These are phyloP conservation scores for Tanypteryx hageni DNA, from an alignment of 2,888 invertebrate genomes.

Conservation along the genomic window DNA sequence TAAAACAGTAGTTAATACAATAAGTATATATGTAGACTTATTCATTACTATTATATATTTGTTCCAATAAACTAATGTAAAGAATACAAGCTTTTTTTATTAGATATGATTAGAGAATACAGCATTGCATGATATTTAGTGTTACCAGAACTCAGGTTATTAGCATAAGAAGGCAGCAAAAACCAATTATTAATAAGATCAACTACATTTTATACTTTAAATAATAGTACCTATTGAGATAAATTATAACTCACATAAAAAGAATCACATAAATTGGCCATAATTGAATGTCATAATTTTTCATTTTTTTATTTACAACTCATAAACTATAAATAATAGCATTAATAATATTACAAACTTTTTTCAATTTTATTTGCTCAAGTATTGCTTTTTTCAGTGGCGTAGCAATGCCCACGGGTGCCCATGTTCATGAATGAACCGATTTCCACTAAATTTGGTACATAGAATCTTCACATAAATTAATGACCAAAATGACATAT, in stretches of 20 bases:
- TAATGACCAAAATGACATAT: too few species aligned
- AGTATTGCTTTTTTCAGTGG: neutral
- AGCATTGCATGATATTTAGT: neutral
- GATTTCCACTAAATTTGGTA: too few species aligned
- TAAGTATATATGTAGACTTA: constrained; percentile 26
- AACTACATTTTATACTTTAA: too few species aligned
- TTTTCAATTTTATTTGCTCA: neutral
- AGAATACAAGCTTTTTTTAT: neutral
- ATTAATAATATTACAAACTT: neutral
- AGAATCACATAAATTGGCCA: too few species aligned
- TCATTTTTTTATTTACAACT: too few species aligned
- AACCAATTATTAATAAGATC: too few species aligned
- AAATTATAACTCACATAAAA: too few species aligned
- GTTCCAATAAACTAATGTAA: constrained; percentile 37
- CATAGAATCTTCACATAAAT: too few species aligned
- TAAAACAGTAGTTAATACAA: constrained; percentile 5
- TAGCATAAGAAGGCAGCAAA: neutral
- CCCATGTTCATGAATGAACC: too few species aligned
- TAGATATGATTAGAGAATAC: neutral
- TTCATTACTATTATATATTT: constrained; percentile 34
- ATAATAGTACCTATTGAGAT: too few species aligned
- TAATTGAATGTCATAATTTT: neutral
- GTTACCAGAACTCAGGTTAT: neutral
- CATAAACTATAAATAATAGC: neutral
- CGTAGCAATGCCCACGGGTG: too few species aligned